A percentile compares a stretch with the other conserved stretches of the same genome.
These are phyloP conservation scores for Salvelinus namaycush DNA, from an alignment of 2,113 vertebrate genomes.

Conservation along the genomic window DNA sequence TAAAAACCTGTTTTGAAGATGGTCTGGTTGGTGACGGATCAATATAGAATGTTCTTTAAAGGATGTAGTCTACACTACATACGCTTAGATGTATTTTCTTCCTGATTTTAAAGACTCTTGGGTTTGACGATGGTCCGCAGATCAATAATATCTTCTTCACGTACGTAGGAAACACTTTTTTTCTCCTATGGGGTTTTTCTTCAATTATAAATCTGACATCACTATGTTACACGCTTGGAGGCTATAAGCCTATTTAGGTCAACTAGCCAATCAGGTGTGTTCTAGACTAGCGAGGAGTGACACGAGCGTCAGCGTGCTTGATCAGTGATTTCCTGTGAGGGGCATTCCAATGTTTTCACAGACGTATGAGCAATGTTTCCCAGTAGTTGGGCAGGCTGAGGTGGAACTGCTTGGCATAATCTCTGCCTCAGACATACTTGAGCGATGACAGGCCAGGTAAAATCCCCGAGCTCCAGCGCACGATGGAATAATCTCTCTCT, in stretches of 20 bases:
- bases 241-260: conserved; percentile 43
- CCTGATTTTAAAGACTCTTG: too few relatives aligned
- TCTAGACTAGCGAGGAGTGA: conserved; percentile 22
- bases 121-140: too few relatives aligned
- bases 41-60: conserved; percentile 54
- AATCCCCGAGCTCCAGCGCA: conserved; percentile 73
- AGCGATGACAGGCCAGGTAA: conserved; percentile 73
- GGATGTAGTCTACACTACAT: not conserved
- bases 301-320: conserved; percentile 24
- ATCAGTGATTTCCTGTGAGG: conserved; percentile 66
- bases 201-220: not conserved
- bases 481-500: conserved; percentile 58
- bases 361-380: conserved; percentile 79
- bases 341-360: conserved; percentile 79
- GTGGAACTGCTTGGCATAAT: conserved; percentile 77
- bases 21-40: conserved; percentile 54
- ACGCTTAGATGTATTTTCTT: too few relatives aligned
- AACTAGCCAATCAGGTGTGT: conserved; percentile 50
- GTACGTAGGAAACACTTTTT: too few relatives aligned
- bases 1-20: conserved; percentile 55
- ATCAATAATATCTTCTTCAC: too few relatives aligned
- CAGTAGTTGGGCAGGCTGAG: conserved; percentile 74
- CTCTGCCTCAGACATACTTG: conserved; percentile 64
- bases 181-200: not conserved
- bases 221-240: conserved; percentile 23